Percentiles rank a stretch among this genome's conserved stretches.
Evolutionary conservation across 1,140 invertebrate species (phyloP).

Genomic region (Telenomus remus): DNA sequence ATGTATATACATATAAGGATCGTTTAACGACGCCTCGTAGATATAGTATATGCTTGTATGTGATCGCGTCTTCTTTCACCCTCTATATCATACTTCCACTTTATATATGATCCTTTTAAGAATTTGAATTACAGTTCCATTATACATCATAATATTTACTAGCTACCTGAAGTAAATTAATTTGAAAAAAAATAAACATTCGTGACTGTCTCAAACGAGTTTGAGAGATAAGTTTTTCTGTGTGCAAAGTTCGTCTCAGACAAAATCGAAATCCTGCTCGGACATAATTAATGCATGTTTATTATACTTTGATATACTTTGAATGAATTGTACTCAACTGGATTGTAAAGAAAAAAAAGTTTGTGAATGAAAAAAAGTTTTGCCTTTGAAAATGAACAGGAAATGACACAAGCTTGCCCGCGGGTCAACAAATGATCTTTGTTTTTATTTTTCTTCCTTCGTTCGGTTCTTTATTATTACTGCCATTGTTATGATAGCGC

Average conservation of each 20-base stretch:
- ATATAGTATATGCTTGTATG: constrained; percentile 64
- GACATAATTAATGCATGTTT: constrained; percentile 29
- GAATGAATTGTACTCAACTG: constrained; percentile 16
- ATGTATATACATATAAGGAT: constrained; percentile 69
- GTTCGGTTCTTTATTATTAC: constrained; percentile 33
- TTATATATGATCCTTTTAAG: constrained; percentile 50
- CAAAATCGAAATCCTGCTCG: neutral
- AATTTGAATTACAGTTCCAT: constrained; percentile 12
- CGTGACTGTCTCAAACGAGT: too few species aligned
- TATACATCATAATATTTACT: constrained; percentile 4
- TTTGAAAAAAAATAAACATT: neutral
- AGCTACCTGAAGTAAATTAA: too few species aligned
- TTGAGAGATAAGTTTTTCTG: too few species aligned
- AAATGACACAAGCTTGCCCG: constrained; percentile 59
- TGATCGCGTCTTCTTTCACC: constrained; percentile 27
- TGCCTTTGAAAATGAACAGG: constrained; percentile 56
- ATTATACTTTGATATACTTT: constrained; percentile 33
- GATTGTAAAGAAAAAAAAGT: constrained; percentile 32
- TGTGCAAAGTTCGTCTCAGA: too few species aligned
- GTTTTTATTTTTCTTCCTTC: constrained; percentile 49
- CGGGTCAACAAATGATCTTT: constrained; percentile 61
- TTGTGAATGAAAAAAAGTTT: constrained; percentile 38
- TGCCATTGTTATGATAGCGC: constrained; percentile 30
- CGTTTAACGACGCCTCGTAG: constrained; percentile 62
- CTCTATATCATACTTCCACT: constrained; percentile 44